Evolutionary conservation across 2,797 vertebrate species (phyloP).

Genomic region (Anas capensis): DNA sequence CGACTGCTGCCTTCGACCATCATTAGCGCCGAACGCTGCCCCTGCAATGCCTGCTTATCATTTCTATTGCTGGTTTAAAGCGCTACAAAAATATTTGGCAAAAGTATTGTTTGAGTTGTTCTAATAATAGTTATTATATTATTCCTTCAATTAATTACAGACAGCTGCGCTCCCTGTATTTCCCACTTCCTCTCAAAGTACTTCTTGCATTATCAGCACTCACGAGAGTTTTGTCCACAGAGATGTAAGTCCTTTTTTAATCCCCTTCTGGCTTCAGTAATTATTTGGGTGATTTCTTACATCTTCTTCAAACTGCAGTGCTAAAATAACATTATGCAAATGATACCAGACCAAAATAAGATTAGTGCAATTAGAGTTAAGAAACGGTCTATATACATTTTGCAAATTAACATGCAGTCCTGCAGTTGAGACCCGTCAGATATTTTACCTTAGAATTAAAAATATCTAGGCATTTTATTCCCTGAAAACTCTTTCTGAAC

Average conservation of each 20-base stretch:
- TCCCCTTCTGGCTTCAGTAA: not conserved
- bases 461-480: not conserved
- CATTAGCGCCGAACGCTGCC: not conserved
- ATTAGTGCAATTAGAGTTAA: not conserved
- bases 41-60: not conserved
- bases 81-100: slow-evolving; percentile 66
- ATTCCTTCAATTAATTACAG: slow-evolving; percentile 76
- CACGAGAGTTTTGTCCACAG: slow-evolving; percentile 45
- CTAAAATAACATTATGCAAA: not conserved
- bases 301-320: not conserved
- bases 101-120: slow-evolving; percentile 69
- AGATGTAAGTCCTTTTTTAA: not conserved
- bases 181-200: slow-evolving; percentile 63
- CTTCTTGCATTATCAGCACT: slow-evolving; percentile 40
- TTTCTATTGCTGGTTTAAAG: slow-evolving; percentile 29
- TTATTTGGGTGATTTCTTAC: not conserved
- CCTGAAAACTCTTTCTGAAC: not conserved
- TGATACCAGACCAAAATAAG: not conserved
- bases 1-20: slow-evolving; percentile 27
- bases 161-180: slow-evolving; percentile 64
- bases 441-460: not conserved
- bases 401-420: not conserved
- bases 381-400: not conserved
- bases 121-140: slow-evolving; percentile 79
- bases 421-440: not conserved